Percentiles rank a stretch among this genome's conserved stretches.
Evolutionary conservation across 2,888 invertebrate genomes (phyloP).

Genomic region (Lasioglossum malachurum): DNA sequence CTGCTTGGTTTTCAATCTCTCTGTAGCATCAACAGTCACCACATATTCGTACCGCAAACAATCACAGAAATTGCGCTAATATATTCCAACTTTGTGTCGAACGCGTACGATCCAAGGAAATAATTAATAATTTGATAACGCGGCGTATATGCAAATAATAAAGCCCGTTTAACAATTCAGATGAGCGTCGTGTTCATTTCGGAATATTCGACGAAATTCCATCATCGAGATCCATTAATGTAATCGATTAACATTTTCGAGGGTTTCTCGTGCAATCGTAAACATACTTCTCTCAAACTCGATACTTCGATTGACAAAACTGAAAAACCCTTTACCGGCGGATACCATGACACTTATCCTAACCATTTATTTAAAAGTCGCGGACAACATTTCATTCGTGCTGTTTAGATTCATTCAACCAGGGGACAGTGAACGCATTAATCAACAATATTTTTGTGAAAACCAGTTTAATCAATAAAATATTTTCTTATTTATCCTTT

Average conservation of each 20-base stretch:
- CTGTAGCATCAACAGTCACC: neutral
- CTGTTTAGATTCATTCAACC: no score
- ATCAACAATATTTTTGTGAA: no score
- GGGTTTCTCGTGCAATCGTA: neutral
- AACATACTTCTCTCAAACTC: constrained; percentile 13
- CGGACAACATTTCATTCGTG: constrained; percentile 38
- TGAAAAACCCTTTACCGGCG: constrained; percentile 46
- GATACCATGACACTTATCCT: constrained; percentile 36
- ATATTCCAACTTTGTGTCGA: neutral
- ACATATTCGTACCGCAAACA: neutral
- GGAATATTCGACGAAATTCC: constrained; percentile 36
- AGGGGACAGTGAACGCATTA: no score
- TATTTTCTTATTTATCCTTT: no score
- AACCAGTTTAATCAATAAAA: no score
- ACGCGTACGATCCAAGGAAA: neutral
- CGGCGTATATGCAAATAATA: constrained; percentile 37
- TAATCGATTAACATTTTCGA: constrained; percentile 48
- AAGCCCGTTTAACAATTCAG: constrained; percentile 44
- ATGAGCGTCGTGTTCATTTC: constrained; percentile 28
- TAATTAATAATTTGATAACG: constrained; percentile 37
- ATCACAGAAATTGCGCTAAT: neutral
- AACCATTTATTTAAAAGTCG: constrained; percentile 30
- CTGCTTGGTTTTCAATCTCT: neutral
- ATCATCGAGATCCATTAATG: constrained; percentile 48
- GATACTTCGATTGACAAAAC: constrained; percentile 20